Base-by-base conservation (phyloP, 2,113 vertebrate genomes). In the Thoracochromis brauschi region DNA sequence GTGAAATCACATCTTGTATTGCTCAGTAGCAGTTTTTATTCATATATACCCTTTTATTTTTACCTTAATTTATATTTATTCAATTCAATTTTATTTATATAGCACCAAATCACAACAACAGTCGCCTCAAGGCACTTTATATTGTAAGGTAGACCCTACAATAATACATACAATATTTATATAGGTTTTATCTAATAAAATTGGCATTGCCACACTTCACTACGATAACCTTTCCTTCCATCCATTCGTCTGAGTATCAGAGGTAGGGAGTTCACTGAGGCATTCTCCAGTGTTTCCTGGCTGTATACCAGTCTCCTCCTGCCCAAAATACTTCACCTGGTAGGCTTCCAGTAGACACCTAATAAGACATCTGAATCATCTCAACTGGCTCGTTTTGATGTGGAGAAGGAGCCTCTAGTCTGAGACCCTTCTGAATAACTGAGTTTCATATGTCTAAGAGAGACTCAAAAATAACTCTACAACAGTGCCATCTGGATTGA, bases 1-100 rank as follows among this genome's bases (percentile, higher is more conserved):
- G 58, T 33, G 29, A 63, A 19, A 33, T 65, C 9, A 5, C 0
- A 0, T 65, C 0, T 65, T n/a, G 31, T 19, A 8, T 65, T 65
- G 17, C 6, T 35, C 16, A 33, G 57, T 60, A 60, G 16, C 29
- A 4, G 29, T 63, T 63, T 33, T 63, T 63, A 63, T 63, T 33
- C 5, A 63, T 10, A 17, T 33, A 63, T 63, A 33, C 29, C 58
- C 2, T 33, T 60, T 9, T 31, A 17, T 6, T 33, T 9, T 17
- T 7, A 63, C 3, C 16, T 10, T 19, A 19, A 33, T 19, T 33
- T 35, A 35, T 63, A 35, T 7, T 55, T 55, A 26, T 55, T 14
- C 11, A 26, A 9, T 49, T 55, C 2, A 13, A 24, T 7, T 55
- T 55, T 55, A 24, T 24, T 55, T 55, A 13, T 5, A 8, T 1